Evolutionary conservation across 2,888 invertebrate genomes (phyloP), one percentile per base, ranked within the genome.

Genomic region (Calliphora vomitoria): DNA sequence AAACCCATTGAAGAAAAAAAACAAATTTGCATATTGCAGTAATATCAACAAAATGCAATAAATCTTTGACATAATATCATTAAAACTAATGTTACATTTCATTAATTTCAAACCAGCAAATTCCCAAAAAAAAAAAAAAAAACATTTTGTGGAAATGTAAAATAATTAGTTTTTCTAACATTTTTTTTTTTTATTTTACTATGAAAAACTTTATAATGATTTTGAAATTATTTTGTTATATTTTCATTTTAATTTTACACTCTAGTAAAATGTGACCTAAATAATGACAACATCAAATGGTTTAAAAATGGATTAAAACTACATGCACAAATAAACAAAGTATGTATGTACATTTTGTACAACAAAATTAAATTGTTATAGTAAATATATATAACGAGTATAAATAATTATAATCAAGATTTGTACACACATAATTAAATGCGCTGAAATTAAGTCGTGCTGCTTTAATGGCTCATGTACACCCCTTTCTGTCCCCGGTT

Each of bases 181-280:
- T 35, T 35, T 35, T 4, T 4, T 35, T 35, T 35, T 35, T 44
- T 10, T 41, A 8, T 5, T 50, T 50, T 50, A 5, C n/a, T 11
- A 50, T 4, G 3, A 15, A 15, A 55, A 55, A 20, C 8, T 20
- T 35, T 60, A 15, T 15, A 15, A 35, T 58, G 5, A 60, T 3
- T 35, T 60, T 35, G 15, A 8, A 58, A 13, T 58, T 60, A 60
- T 35, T 35, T 35, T 20, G 15, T 60, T 60, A 35, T n/a, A 35
- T 35, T 60, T 60, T 60, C 8, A 15, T 60, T 60, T 60, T 35
- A 25, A 11, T 60, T 60, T 60, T 15, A 35, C 8, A 35, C 13
- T 15, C 35, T 60, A 15, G 15, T 35, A 60, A 60, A 60, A 58
- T 58, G 58, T 60, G 60, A 60, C 60, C 60, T 31, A 60, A 60